A percentile compares a stretch with the other conserved stretches of the same genome.
These are phyloP conservation scores for Tadarida brasiliensis DNA, from an alignment of 2,797 vertebrate genomes.

Conservation along the genomic window DNA sequence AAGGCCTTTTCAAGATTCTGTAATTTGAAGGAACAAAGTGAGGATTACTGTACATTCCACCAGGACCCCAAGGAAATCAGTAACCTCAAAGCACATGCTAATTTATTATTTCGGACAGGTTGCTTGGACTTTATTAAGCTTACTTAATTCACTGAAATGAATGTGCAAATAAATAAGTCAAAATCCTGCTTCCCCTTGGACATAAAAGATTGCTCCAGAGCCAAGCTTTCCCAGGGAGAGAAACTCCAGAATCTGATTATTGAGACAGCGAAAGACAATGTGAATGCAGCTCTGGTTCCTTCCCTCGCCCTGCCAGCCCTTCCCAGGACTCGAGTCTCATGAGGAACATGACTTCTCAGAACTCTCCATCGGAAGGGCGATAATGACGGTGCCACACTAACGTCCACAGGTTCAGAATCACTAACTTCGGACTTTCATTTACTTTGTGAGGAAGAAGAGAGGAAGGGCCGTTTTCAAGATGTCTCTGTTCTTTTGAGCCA, in stretches of 20 bases:
- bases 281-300: background rate
- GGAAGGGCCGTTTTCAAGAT: background rate
- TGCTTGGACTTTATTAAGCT: conserved; percentile 73
- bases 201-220: conserved; percentile 65
- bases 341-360: conserved; percentile 55
- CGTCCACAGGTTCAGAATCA: background rate
- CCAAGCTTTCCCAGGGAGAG: conserved; percentile 64
- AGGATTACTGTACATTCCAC: conserved; percentile 51
- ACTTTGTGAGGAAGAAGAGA: conserved; percentile 72
- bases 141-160: conserved; percentile 69
- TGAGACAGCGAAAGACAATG: conserved; percentile 13
- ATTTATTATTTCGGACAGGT: conserved; percentile 73
- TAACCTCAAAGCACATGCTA: conserved; percentile 66
- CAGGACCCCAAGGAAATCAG: conserved; percentile 65
- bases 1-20: conserved; percentile 38
- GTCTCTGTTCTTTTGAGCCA: conserved; percentile 44
- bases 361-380: conserved; percentile 38
- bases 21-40: conserved; percentile 14
- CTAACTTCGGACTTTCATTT: conserved; percentile 62
- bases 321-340: conserved; percentile 52
- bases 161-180: conserved; percentile 65
- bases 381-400: background rate
- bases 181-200: conserved; percentile 62
- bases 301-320: rapidly evolving
- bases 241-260: conserved; percentile 77